Evolutionary conservation across 1,140 invertebrate species (phyloP), one percentile per base, ranked within the genome.

Genomic region (Schlechtendalia chinensis): DNA sequence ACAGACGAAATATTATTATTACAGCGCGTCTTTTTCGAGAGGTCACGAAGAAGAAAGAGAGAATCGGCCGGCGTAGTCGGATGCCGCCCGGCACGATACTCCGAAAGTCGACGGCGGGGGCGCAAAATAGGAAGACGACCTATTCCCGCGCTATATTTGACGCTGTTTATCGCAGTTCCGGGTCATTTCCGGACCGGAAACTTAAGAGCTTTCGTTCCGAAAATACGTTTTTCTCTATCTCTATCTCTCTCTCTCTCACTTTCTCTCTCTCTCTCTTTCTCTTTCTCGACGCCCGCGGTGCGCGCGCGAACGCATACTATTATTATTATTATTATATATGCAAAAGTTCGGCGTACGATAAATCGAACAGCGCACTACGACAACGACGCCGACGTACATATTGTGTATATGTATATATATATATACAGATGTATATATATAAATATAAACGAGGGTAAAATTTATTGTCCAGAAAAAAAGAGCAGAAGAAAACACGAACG

Each of bases 381-480:
- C 32, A 79, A 58, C 58, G 58, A 50, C 58, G 32, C 16, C 32
- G 39, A n/a, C 54, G 10, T 1, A 17, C 19, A 12, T 29, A 39
- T n/a, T n/a, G n/a, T n/a, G n/a, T n/a, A n/a, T n/a, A n/a, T n/a
- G n/a, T n/a, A n/a, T n/a, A n/a, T n/a, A 39, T 39, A 39, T 39
- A 39, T 39, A 39, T 39, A 39, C 8, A 39, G 3, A 39, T 39
- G 8, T 39, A 39, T 39, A 16, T 69, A 69, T 69, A 2, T 22
- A 17, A 50, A 50, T 71, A 24, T 59, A 54, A 29, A 47, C 74
- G 29, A 61, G 75, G 54, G 39, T 79, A 79, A 50, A 79, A 63
- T 79, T 79, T 79, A 79, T 79, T 61, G 75, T 79, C 75, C 58
- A 79, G 75, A 79, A 79, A 79, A 77, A 59, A 77, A 77, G 22